Evolutionary conservation across 1,140 invertebrate species (phyloP).

Genomic region (Heliconius eleuchia): DNA sequence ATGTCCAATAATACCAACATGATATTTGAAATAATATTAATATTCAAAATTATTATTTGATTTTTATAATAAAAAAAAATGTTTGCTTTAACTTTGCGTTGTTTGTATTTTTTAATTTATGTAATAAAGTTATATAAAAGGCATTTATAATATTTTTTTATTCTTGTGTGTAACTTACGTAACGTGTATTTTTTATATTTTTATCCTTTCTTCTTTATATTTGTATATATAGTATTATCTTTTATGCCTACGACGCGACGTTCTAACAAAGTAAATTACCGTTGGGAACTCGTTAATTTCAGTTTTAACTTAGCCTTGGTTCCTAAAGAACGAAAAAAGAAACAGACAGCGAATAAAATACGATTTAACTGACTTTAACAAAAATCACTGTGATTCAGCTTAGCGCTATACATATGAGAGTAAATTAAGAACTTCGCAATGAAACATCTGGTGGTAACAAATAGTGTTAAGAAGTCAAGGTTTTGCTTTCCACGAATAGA

Average conservation of each 20-base stretch:
- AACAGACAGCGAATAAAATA: conserved; percentile 16
- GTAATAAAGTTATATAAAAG: no score
- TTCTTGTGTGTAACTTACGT: not conserved
- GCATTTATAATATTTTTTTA: not conserved
- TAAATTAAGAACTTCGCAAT: not conserved
- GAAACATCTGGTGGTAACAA: not conserved
- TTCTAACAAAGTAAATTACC: conserved; percentile 4
- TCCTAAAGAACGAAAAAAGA: conserved; percentile 15
- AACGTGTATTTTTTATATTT: not conserved
- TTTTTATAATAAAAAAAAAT: no score
- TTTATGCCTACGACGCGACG: not conserved
- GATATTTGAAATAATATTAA: not conserved
- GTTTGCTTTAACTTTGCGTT: no score
- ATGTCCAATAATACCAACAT: not conserved
- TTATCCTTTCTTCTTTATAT: not conserved
- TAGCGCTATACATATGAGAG: not conserved
- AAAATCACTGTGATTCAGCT: not conserved
- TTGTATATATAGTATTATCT: not conserved
- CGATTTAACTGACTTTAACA: conserved; percentile 15
- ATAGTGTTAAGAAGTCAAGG: not conserved
- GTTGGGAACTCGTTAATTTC: conserved; percentile 19
- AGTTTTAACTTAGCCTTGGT: conserved; percentile 20
- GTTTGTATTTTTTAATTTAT: no score
- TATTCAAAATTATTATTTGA: no score
- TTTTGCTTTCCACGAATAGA: not conserved